These are phyloP conservation scores for Spodoptera litura DNA, from an alignment of 1,140 invertebrate genomes.

Conservation along the genomic window DNA sequence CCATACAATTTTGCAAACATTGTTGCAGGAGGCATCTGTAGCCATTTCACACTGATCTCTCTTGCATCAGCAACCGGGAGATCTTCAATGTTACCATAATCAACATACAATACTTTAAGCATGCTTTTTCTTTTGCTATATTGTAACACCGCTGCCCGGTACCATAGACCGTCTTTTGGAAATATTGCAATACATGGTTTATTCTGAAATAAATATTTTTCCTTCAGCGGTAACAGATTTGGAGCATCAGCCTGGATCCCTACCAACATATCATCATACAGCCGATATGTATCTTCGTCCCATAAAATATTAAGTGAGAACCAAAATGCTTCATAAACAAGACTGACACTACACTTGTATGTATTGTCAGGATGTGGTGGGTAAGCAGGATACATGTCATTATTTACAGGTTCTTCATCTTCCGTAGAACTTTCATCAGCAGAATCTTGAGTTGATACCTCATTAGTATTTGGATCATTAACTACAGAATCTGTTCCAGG, in stretches of 20 bases:
- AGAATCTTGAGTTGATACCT: slow-evolving; percentile 54
- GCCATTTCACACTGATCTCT: slow-evolving; percentile 72
- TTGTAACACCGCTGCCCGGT: slow-evolving; percentile 72
- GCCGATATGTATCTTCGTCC: slow-evolving; percentile 58
- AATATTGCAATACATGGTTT: slow-evolving; percentile 80
- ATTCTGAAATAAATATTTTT: slow-evolving; percentile 66
- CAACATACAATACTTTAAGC: slow-evolving; percentile 79
- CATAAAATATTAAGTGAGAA: slow-evolving; percentile 68
- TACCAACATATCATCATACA: slow-evolving; percentile 69
- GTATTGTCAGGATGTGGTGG: slow-evolving; percentile 56
- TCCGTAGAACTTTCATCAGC: slow-evolving; percentile 60
- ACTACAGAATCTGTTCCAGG: slow-evolving; percentile 74
- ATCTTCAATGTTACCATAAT: slow-evolving; percentile 76
- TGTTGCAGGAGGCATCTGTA: slow-evolving; percentile 63
- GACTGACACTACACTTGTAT: slow-evolving; percentile 68
- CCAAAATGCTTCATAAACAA: slow-evolving; percentile 64
- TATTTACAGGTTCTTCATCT: slow-evolving; percentile 50
- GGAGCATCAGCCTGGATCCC: slow-evolving; percentile 60
- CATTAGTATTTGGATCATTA: slow-evolving; percentile 54
- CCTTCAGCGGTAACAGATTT: slow-evolving; percentile 63
- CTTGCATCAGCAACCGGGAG: slow-evolving; percentile 66
- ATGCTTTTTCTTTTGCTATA: slow-evolving; percentile 68
- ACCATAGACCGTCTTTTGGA: slow-evolving; percentile 72
- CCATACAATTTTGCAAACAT: slow-evolving; percentile 66
- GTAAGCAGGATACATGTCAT: slow-evolving; percentile 59